Percentiles rank a stretch among this genome's conserved stretches.
Conservation (phyloP, 2,113 vertebrate species). For the human (Homo sapiens) region DNA sequence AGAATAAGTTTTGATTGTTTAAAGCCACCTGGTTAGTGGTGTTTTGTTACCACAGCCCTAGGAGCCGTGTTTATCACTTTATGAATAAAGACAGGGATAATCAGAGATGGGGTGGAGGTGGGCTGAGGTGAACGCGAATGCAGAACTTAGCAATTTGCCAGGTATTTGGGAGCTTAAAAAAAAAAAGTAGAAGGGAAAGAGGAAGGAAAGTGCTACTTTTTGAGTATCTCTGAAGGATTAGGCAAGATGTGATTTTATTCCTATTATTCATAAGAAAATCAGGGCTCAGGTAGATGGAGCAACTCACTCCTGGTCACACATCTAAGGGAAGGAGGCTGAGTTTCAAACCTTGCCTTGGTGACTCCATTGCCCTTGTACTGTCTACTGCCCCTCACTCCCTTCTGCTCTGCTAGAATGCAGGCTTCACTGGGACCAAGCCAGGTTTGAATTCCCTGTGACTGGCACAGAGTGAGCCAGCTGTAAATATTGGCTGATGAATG, state of each 20-base stretch:
- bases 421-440: not conserved
- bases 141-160: not conserved
- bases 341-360: not conserved
- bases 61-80: not conserved
- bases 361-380: not conserved
- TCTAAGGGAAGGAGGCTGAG: not conserved
- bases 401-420: not conserved
- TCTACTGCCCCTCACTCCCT: too few relatives aligned
- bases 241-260: not conserved
- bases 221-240: not conserved
- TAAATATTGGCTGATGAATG: not conserved
- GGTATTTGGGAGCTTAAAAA: not conserved
- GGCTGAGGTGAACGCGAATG: too few relatives aligned
- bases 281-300: not conserved
- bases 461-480: accelerated
- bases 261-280: not conserved
- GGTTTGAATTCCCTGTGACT: not conserved
- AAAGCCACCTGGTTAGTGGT: not conserved
- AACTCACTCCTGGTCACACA: not conserved
- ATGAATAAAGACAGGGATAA: not conserved
- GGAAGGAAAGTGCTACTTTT: not conserved
- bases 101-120: too few relatives aligned
- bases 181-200: not conserved
- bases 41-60: too few relatives aligned
- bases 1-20: not conserved